Evolutionary conservation across 1,140 invertebrate genomes (phyloP), one percentile per base, ranked within the genome.

Genomic region (Bicyclus anynana): DNA sequence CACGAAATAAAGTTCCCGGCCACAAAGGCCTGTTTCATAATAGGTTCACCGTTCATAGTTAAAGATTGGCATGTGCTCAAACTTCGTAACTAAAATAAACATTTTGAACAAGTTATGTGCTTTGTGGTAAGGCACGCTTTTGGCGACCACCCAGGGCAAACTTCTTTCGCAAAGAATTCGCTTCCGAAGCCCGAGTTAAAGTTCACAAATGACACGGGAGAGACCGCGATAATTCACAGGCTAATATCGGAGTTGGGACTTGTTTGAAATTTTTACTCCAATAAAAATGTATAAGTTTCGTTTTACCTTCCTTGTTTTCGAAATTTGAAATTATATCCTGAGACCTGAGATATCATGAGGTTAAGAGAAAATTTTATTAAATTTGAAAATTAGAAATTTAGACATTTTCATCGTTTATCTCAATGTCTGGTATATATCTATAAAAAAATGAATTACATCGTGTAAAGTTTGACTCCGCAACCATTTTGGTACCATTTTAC

Each of bases 151-250:
- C 73, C 72, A 72, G 72, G 60, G 64, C 59, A 48, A 70, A 74
- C 58, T 69, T 69, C 27, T 38, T 37, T 44, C 44, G 35, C 52
- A 69, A 75, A 74, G 69, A 71, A 75, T 73, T 60, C 66, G 48
- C 58, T 55, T 59, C 61, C 51, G 53, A 56, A 56, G 64, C 56
- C 44, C 44, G 44, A 9, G 65, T 67, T 53, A 69, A 76, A 86
- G 72, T 82, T 82, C 75, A 74, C 79, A 80, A 85, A 85, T 82
- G 82, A 84, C 80, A 80, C 79, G 77, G 61, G 74, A 26, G 80
- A 80, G 80, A 80, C 80, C 70, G 72, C 74, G 75, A 84, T 86
- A 85, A 84, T 82, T 86, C 77, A 86, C 79, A 67, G 61, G 71
- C 79, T 81, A 80, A 80, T 84, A 77, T 77, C 76, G 76, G 80